Evolutionary conservation across 2,113 vertebrate genomes (phyloP), one percentile per base, ranked within the genome.

Genomic region (Monopterus albus): DNA sequence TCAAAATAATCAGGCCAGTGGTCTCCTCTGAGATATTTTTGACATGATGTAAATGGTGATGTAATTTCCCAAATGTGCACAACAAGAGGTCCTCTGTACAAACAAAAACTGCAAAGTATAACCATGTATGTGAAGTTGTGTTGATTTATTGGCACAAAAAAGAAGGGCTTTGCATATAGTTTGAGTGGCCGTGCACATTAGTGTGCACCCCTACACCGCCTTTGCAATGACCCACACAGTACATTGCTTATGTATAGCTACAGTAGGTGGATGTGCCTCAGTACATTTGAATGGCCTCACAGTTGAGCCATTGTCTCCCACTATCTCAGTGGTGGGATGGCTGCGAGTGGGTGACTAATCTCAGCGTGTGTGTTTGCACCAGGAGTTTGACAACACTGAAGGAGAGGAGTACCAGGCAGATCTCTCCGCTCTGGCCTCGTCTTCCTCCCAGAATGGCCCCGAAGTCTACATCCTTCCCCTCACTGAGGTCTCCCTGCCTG

Each of bases 381-480:
- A 99, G 97, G 97, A 98, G 93, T 96, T 99, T 87, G 96, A 98
- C 87, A 97, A 98, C 87, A 88, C 94, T 0, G 96, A 97, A 56
- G 96, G 96, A 52, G 96, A 97, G 0, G 97, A 96, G 84, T 96
- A 93, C 84, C 92, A 92, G 62, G 95, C 94, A 2, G 94, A 95
- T 80, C 89, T 95, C 74, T 95, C 94, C 3, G 92, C 89, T 9
- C 93, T 95, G 86, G 94, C 95, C 87, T 97, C 96, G 11, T 95
- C 97, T 0, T 94, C 92, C 7, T 88, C 93, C 1, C 96, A 95
- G 89, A 95, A 94, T 82, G 95, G 95, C 75, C 95, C 96, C 0
- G 97, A 99, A 75, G 97, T 99, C 80, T 99, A 99, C 1, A 94
- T 99, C 80, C 94, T 99, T 73, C 97, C 97, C 0, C 97, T 99